A percentile compares a stretch with the other conserved stretches of the same genome.
Conservation (phyloP, 2,888 invertebrate species). For the Acholoe squamosa region DNA sequence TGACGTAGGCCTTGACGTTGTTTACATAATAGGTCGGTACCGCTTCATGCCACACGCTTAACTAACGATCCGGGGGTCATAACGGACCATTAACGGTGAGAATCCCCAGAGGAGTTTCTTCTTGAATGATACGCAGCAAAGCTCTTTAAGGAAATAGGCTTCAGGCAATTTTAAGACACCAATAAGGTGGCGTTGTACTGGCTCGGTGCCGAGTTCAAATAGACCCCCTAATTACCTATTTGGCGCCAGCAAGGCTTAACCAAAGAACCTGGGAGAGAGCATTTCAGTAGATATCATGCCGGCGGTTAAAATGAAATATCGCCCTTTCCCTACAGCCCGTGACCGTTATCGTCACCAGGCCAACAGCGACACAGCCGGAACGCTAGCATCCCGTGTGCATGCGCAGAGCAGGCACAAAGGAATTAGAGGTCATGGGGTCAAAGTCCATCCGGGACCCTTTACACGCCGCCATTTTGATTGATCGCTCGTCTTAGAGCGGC, state of each 20-base stretch:
- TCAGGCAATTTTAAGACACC: neutral
- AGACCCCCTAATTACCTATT: conserved; percentile 37
- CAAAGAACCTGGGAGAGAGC: neutral
- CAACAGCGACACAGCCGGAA: neutral
- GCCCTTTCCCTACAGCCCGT: neutral
- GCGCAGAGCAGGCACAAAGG: neutral
- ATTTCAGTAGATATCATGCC: neutral
- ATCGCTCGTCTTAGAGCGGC: conserved; percentile 9
- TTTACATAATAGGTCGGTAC: neutral
- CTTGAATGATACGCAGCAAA: neutral
- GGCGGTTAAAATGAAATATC: conserved; percentile 6
- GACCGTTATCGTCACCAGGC: neutral
- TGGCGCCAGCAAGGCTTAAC: neutral
- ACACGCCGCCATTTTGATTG: conserved; percentile 32
- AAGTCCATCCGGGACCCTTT: conserved; percentile 42
- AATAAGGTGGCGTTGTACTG: neutral
- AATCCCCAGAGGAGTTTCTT: neutral
- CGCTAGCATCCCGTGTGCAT: neutral
- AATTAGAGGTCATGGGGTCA: conserved; percentile 27
- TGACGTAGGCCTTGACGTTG: neutral
- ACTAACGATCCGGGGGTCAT: neutral
- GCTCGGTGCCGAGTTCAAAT: neutral
- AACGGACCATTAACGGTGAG: neutral
- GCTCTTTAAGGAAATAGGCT: conserved; percentile 10
- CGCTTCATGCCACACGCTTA: neutral